Percentiles rank a stretch among this genome's conserved stretches.
These are phyloP conservation scores for Spisula subtruncata DNA, from an alignment of 2,888 invertebrate species.

Conservation along the genomic window DNA sequence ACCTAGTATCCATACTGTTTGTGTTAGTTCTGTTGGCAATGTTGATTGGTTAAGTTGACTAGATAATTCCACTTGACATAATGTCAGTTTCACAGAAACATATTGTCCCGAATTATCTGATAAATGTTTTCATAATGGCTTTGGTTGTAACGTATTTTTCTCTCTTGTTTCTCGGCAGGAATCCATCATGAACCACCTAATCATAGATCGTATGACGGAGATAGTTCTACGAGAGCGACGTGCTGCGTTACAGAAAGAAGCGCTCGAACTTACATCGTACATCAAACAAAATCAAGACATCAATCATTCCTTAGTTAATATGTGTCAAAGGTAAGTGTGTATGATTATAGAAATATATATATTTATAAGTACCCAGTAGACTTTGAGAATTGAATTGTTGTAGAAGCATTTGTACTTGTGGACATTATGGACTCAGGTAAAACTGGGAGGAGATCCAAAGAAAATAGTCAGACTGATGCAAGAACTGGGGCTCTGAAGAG, in stretches of 20 bases:
- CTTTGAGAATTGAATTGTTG: no score
- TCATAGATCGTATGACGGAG: conserved; percentile 93
- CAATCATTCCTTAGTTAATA: conserved; percentile 93
- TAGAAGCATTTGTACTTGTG: no score
- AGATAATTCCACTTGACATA: not conserved
- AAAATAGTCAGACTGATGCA: no score
- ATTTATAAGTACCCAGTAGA: no score
- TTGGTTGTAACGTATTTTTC: not conserved
- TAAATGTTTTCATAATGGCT: conserved; percentile 5
- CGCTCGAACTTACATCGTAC: conserved; percentile 94
- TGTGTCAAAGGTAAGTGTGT: conserved; percentile 91
- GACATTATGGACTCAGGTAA: no score
- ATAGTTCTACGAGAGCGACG: conserved; percentile 90
- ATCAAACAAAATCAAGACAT: conserved; percentile 96
- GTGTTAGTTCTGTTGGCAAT: not conserved
- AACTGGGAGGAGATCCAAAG: no score
- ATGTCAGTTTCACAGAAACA: not conserved
- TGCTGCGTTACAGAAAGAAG: conserved; percentile 93
- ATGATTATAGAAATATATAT: no score
- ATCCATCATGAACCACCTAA: conserved; percentile 91
- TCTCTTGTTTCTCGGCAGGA: conserved; percentile 67
- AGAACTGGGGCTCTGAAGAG: no score
- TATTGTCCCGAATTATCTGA: conserved; percentile 5
- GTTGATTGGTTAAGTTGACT: not conserved
- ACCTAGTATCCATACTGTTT: no score